These are phyloP conservation scores for Chironomus tentans DNA, from an alignment of 2,888 invertebrate genomes.

Conservation along the genomic window DNA sequence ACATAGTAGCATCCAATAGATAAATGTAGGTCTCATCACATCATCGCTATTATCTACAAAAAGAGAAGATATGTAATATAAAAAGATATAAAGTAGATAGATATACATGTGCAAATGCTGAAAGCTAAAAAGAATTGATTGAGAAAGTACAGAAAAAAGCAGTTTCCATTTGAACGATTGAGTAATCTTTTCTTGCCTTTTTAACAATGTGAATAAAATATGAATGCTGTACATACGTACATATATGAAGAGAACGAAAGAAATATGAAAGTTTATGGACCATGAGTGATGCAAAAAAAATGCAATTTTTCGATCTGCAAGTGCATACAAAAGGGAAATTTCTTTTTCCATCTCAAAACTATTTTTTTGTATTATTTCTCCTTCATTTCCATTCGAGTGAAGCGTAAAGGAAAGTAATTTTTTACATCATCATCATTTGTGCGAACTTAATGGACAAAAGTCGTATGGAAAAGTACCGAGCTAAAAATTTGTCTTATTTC, in stretches of 20 bases:
- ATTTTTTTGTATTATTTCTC: background rate
- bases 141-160: background rate
- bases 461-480: no score
- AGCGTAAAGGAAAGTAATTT: background rate
- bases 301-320: background rate
- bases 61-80: no score
- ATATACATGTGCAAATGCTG: background rate
- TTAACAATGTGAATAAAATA: background rate
- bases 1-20: background rate
- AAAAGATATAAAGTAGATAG: no score
- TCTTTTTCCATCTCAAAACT: background rate
- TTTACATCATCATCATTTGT: background rate
- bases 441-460: no score
- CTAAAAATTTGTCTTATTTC: no score
- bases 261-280: background rate
- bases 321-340: background rate
- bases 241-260: background rate
- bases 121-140: background rate
- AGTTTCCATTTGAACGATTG: conserved; percentile 8
- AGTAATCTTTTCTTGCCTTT: background rate
- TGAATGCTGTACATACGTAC: background rate
- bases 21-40: background rate
- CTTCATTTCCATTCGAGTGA: background rate
- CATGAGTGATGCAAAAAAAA: background rate
- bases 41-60: background rate